Conservation (phyloP, 2,113 vertebrate species). For the Stomatorhinus ivindoensis region DNA sequence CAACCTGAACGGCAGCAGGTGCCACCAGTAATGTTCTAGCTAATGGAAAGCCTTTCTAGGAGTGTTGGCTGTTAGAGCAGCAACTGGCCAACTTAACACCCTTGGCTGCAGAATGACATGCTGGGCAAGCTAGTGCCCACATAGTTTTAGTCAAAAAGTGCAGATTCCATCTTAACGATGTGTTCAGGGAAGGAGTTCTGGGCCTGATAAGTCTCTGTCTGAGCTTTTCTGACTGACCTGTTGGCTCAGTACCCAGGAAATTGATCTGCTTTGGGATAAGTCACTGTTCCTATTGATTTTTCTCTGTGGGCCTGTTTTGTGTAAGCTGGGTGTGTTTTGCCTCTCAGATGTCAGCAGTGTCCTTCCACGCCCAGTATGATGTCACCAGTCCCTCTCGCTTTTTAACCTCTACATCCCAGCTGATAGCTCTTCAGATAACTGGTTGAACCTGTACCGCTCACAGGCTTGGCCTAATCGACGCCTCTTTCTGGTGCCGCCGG, state of each 20-base stretch:
- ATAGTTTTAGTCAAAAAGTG: not conserved
- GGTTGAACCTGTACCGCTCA: not conserved
- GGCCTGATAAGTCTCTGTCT: not conserved
- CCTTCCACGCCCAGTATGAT: slow-evolving; percentile 36
- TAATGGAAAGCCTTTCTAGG: not conserved
- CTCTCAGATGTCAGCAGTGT: slow-evolving; percentile 38
- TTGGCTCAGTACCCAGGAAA: slow-evolving; percentile 41
- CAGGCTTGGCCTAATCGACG: not conserved
- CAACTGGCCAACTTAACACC: not conserved
- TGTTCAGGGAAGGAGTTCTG: not conserved
- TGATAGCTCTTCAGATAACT: slow-evolving; percentile 31
- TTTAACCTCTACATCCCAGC: slow-evolving; percentile 45
- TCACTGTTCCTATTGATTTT: slow-evolving; percentile 37
- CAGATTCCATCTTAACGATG: not conserved
- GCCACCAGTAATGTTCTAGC: not conserved
- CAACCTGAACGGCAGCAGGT: not conserved
- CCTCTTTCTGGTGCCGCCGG: not conserved
- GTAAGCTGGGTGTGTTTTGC: slow-evolving; percentile 25
- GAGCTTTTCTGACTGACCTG: slow-evolving; percentile 33
- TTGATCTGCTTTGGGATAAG: slow-evolving; percentile 57
- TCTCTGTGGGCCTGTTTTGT: slow-evolving; percentile 23
- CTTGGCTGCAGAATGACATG: not conserved
- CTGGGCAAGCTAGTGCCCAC: not conserved
- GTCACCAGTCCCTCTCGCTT: slow-evolving; percentile 42
- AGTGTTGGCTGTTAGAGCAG: not conserved